phyloP scores from a whole-genome alignment of 2,888 invertebrate species.

The Epistrophella euchroma region DNA sequence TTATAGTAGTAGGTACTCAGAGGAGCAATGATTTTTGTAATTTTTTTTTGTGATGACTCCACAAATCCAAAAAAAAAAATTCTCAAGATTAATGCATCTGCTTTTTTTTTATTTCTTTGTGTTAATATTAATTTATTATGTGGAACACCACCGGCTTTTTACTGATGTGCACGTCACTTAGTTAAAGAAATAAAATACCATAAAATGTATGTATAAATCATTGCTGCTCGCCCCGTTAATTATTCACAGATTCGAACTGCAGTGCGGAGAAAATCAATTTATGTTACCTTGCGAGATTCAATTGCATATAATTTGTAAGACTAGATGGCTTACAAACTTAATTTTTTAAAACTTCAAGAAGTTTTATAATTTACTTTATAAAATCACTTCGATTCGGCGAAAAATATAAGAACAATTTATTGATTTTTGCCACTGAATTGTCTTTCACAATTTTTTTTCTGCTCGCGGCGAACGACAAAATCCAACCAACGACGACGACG shows the following conservation, averaged over 20 bases:
- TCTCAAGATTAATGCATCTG: not conserved
- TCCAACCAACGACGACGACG: slow-evolving; percentile 59
- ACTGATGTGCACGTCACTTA: slow-evolving; percentile 68
- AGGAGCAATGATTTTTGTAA: slow-evolving; percentile 44
- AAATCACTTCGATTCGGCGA: slow-evolving; percentile 36
- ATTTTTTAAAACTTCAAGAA: not conserved
- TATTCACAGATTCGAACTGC: slow-evolving; percentile 64
- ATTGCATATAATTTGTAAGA: slow-evolving; percentile 48
- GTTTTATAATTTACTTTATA: slow-evolving; percentile 22
- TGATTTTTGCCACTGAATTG: slow-evolving; percentile 70
- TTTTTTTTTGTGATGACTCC: slow-evolving; percentile 34
- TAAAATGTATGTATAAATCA: slow-evolving; percentile 58
- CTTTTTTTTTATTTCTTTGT: not conserved
- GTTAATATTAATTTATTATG: slow-evolving; percentile 28
- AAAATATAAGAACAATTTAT: slow-evolving; percentile 62
- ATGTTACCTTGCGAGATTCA: slow-evolving; percentile 59
- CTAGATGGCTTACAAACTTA: slow-evolving; percentile 16
- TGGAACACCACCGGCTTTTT: slow-evolving; percentile 67
- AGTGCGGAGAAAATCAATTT: slow-evolving; percentile 62
- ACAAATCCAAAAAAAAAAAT: slow-evolving; percentile 19
- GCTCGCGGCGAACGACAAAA: slow-evolving; percentile 73
- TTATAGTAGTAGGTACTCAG: slow-evolving; percentile 29
- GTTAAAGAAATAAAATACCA: slow-evolving; percentile 34
- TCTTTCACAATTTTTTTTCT: slow-evolving; percentile 47
- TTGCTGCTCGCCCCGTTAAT: slow-evolving; percentile 65